Evolutionary conservation across 1,140 invertebrate species (phyloP), one percentile per base, ranked within the genome.

Genomic region (Drosophila tropicalis): DNA sequence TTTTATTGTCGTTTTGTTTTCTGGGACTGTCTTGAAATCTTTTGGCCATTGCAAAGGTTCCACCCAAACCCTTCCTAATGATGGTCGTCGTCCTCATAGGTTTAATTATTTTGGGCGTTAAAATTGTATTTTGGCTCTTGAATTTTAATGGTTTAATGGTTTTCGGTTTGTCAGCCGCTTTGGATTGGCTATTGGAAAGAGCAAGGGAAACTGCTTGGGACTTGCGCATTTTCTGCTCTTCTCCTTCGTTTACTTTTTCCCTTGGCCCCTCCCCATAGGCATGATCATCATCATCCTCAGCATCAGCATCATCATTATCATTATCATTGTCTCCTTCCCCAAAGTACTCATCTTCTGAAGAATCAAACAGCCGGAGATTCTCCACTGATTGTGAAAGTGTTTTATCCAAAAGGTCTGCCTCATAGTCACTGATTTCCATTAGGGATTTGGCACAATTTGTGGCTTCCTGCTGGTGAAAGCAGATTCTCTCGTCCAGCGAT

Each of bases 401-500:
- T 67, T 71, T 1, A 13, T 54, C 7, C 29, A 78, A 1, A 47
- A 51, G 10, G 0, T 85, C 78, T 13, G 75, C 68, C 25, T 91
- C 90, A 25, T 77, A 75, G 13, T 90, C 86, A 36, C 90, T 91
- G 7, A 80, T 57, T 0, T 77, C 36, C 1, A 41, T 64, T 40
- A 89, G 41, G 0, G 64, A 13, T 9, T 62, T 56, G 0, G 68
- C 70, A 2, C 41, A 67, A 22, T 44, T 69, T 13, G 29, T 63
- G 0, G 73, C 55, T 17, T 39, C 58, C 0, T 76, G 56, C 0
- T 78, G 72, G 2, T 70, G 60, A 44, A 91, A 91, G 3, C 58
- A 22, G 7, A 91, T 80, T 0, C 67, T 64, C 34, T 85, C 78
- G 51, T 91, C 86, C 0, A 90, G 29, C 0, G 83, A 85, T 29